Evolutionary conservation across 2,797 vertebrate genomes (phyloP), one percentile per base, ranked within the genome.

Genomic region (Australoheros facetus): DNA sequence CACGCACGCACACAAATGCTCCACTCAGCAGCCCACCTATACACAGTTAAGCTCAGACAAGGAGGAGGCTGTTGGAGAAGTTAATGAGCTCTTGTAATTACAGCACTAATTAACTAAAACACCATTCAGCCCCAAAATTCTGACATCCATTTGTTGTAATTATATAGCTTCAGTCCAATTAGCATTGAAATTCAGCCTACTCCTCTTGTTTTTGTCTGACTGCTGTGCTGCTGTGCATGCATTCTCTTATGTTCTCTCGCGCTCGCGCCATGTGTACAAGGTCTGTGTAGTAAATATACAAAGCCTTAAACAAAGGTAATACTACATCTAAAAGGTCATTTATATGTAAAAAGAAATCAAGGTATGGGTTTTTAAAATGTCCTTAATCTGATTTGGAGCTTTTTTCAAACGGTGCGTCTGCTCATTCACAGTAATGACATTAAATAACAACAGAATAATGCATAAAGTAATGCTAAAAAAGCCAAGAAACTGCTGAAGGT

Each of bases 111-210:
- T 95, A 96, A 96, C 95, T 96, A 96, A 97, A 97, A 96, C 95
- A 96, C 95, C 92, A 96, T 96, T 96, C 96, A 96, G 95, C 90
- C 95, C 95, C 93, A 95, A 95, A 96, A 96, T 96, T 95, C 95
- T 96, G 95, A 96, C 96, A 96, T 96, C 95, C 95, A 96, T 96
- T 96, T 96, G 95, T 93, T 94, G 94, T 96, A 96, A 97, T 96
- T 96, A 96, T 95, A 95, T 94, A 95, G 94, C 91, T 92, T 93
- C 92, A 91, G 93, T 92, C 94, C 94, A 96, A 96, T 96, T 96
- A 97, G 95, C 93, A 94, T 95, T 92, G 95, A 94, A 96, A 96
- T 94, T 87, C 95, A 94, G 93, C 92, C 92, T 94, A 85, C 88
- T 92, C 86, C 82, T 89, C 91, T 93, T 92, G 91, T 93, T 95